Base-by-base conservation (phyloP, 2,797 vertebrate genomes). In the Acanthurus lineatus region DNA sequence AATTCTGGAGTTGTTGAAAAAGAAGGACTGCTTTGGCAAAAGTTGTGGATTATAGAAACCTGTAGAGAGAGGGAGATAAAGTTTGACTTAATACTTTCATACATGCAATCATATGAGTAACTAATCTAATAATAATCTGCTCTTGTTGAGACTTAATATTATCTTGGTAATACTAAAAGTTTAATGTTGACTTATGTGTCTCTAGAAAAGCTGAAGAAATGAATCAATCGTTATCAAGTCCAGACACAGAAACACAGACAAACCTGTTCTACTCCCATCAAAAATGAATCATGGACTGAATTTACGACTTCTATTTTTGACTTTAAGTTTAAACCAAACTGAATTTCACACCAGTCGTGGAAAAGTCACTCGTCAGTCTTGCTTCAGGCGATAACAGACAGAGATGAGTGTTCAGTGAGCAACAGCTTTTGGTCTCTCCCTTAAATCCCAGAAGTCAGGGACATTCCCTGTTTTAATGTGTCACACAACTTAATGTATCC, bases 21-120 rank as follows among this genome's bases (percentile, higher is more conserved):
- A 88, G 87, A 95, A 96, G 5, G 96, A 96, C 48, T 84, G 79
- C 85, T 96, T 96, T 65, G 91, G 56, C 0, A 70, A 81, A 6
- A 87, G 54, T 7, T 77, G 83, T 0, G 95, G 94, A 32, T 91
- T 76, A 79, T 95, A 96, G 0, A 92, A 87, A 61, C 95, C 96
- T 97, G 68, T 28, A 28, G 15, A 76, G 62, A 58, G 12, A 69
- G 5, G 9, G 6, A 9, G 42, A 84, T 19, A 54, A 57, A 45
- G 19, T 9, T 42, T 1, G n/a, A 56, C 19, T 57, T 49, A 25
- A 63, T 20, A 25, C 19, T 53, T 22, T 40, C 15, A 70, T 16
- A 42, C 10, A 16, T 47, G 11, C 20, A 73, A 45, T 38, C 25
- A 32, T 38, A 54, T 8, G 9, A 44, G 42, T 4, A 11, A 7